Evolutionary conservation across 2,888 invertebrate genomes (phyloP), one percentile per base, ranked within the genome.

Genomic region (Amorpha juglandis): DNA sequence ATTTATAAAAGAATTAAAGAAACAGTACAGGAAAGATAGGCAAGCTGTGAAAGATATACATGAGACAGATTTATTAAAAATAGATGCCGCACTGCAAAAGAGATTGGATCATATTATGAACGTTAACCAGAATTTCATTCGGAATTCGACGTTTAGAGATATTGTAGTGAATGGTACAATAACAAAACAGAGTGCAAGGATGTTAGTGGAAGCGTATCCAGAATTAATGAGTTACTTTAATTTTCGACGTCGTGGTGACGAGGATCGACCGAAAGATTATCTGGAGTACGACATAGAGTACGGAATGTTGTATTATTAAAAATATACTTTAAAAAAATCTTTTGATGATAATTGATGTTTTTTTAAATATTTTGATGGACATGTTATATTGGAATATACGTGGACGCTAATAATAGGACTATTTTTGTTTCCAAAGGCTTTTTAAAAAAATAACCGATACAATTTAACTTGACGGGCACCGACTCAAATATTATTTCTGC

Each of bases 201-300:
- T 79, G 78, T 71, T 92, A 63, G 48, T 86, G 12, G 68, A 83
- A n/a, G 75, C 78, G 0, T 89, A 89, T 71, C 92, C 92, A 0
- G 88, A 91, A 14, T 69, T 91, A 12, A 62, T 68, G 0, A 47
- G 66, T 0, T 72, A 79, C 64, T 65, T 87, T 9, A 19, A 48
- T 9, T 71, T 73, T 0, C 72, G 79, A 42, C 79, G 53, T 65
- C 73, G 16, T 67, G 71, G 38, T 53, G 53, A 45, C 1, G 65
- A 63, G 16, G 53, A 63, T 0, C 52, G 52, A 21, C 65, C 65
- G 0, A 71, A 69, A 11, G 79, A 83, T 65, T 76, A 81, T 71
- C 68, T 80, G 8, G 86, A 90, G 14, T 89, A 89, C 58, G 91
- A 91, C 64, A 70, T 90, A 6, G 91, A 92, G 67, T 90, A 89